Percentiles rank a stretch among this genome's conserved stretches.
phyloP scores from a whole-genome alignment of 2,888 invertebrate genomes.

The Anodontia alba region DNA sequence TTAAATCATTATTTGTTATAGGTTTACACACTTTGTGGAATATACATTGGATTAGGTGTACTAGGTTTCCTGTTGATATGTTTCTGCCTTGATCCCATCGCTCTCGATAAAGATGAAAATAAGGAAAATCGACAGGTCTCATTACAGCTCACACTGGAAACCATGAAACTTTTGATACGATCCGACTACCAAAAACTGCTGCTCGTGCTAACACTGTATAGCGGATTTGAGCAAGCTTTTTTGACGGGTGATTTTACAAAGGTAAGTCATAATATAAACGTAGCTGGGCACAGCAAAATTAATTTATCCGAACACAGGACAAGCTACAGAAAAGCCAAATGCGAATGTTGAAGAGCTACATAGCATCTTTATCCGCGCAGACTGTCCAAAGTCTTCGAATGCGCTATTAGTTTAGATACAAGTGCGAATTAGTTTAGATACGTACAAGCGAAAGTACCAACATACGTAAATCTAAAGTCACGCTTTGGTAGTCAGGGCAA shows the following conservation, averaged over 20 bases:
- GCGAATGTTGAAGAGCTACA: too few species aligned
- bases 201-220: conserved; percentile 97
- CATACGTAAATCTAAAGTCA: too few species aligned
- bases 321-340: background rate
- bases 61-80: conserved; percentile 94
- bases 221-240: conserved; percentile 99
- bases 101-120: conserved; percentile 67
- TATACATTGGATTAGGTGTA: conserved; percentile 94
- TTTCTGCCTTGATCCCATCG: conserved; percentile 90
- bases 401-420: too few species aligned
- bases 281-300: too few species aligned
- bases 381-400: too few species aligned
- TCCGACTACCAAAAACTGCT: conserved; percentile 95
- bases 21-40: conserved; percentile 94
- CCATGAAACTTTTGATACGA: conserved; percentile 94
- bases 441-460: too few species aligned
- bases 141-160: conserved; percentile 86
- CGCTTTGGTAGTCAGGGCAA: too few species aligned
- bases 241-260: conserved; percentile 90
- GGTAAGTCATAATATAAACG: too few species aligned
- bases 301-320: background rate
- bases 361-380: too few species aligned
- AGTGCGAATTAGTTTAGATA: too few species aligned
- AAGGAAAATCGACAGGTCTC: conserved; percentile 58
- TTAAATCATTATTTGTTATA: too few species aligned